Base-by-base conservation (phyloP, 2,888 invertebrate genomes). In the Eupithecia exiguata region DNA sequence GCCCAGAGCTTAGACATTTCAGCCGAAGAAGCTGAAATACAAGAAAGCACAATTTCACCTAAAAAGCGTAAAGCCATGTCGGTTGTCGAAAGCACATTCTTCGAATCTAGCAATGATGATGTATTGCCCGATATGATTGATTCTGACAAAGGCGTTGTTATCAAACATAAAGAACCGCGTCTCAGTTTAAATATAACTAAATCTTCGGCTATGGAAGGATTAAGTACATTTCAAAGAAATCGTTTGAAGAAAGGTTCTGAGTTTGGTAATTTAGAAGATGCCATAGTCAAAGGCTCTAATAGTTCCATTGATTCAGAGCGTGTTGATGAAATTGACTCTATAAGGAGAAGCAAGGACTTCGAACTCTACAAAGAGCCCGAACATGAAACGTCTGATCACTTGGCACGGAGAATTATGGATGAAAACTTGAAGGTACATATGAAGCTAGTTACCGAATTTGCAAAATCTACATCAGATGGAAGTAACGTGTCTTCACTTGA, bases 1-100 rank as follows among this genome's bases (percentile, higher is more conserved):
- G 97, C 97, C 0, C 97, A 97, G 86, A 97, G 97, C 82, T 91
- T 97, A 63, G 97, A 97, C 79, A 96, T 97, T 88, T 96, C 96
- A 68, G 92, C 92, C 7, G 95, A 95, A 76, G 95, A 94, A 79
- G 88, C 85, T n/a, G 94, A 94, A 81, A 90, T 89, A 67, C 88
- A 89, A 74, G 94, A 94, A 81, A 92, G 86, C 70, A 86, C 92
- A 62, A 83, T 94, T 36, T 92, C 94, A 0, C 94, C 95, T 67
- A 96, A 96, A 83, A 97, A 97, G 82, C 94, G 96, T 38, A 96
- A 96, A 88, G 96, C 96, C 0, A 96, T 96, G 82, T 92, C 95
- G 46, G 94, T 93, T 21, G 94, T 94, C 46, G 94, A 93, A 85
- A 88, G 90, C 5, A 91, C 91, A 12, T 95, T 94, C 83, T 94